Evolutionary conservation across 2,113 vertebrate genomes (phyloP).

Genomic region (Papio anubis): DNA sequence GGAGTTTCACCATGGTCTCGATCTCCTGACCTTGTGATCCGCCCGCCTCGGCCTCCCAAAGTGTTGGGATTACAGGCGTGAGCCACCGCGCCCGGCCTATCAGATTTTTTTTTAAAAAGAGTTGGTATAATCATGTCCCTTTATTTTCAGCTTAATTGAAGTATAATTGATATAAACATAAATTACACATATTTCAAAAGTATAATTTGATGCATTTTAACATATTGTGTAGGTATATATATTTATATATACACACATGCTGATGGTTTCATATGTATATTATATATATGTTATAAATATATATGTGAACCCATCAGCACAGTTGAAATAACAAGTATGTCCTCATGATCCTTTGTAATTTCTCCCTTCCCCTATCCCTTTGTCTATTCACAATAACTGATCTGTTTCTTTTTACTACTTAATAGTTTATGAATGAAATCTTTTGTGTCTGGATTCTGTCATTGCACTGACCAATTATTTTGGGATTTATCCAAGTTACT

Average conservation of each 20-base stretch:
- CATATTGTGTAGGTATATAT: neutral
- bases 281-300: neutral
- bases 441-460: neutral
- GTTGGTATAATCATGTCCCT: neutral
- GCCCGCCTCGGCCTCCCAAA: no score
- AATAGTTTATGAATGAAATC: neutral
- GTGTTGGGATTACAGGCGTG: no score
- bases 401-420: neutral
- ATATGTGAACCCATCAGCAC: neutral
- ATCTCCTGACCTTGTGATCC: no score
- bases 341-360: neutral
- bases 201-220: neutral
- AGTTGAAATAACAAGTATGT: neutral
- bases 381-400: neutral
- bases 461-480: neutral
- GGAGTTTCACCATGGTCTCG: no score
- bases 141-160: neutral
- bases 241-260: neutral
- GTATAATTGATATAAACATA: neutral
- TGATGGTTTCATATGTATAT: no score
- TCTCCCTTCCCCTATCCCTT: neutral
- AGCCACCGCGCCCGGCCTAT: no score
- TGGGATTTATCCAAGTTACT: neutral
- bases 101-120: neutral
- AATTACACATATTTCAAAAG: neutral